phyloP scores from a whole-genome alignment of 2,888 invertebrate genomes.

The Mayetiola destructor region DNA sequence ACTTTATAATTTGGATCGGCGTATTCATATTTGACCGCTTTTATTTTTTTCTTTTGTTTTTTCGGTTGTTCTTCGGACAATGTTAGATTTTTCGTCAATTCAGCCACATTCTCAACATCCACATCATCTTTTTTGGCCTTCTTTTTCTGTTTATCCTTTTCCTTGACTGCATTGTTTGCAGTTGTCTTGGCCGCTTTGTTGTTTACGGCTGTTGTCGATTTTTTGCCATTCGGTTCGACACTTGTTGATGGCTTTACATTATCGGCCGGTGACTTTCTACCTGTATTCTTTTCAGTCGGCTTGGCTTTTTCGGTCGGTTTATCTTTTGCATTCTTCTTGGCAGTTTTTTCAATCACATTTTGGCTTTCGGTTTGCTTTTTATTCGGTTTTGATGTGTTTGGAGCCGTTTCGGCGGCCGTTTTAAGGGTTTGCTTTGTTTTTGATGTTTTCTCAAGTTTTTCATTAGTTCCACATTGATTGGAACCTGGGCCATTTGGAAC shows the following conservation, averaged over 20 bases:
- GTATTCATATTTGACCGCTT: constrained; percentile 17
- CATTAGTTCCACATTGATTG: background rate
- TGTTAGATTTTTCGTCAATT: constrained; percentile 14
- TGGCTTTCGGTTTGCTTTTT: background rate
- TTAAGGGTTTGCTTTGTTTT: background rate
- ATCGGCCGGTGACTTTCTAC: constrained; percentile 15
- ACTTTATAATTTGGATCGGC: constrained; percentile 18
- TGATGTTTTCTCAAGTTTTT: background rate
- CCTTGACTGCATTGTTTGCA: constrained; percentile 12
- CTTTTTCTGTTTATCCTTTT: constrained; percentile 20
- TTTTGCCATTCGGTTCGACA: constrained; percentile 26
- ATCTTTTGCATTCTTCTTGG: constrained; percentile 1
- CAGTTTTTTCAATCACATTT: background rate
- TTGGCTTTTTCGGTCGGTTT: background rate
- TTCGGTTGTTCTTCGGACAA: constrained; percentile 16
- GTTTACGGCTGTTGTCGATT: constrained; percentile 22
- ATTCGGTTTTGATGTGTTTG: background rate
- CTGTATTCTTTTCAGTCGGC: background rate
- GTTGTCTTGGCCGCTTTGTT: background rate
- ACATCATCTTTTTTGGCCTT: constrained; percentile 16
- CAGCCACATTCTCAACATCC: constrained; percentile 19
- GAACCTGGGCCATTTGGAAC: background rate
- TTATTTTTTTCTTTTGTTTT: constrained; percentile 18
- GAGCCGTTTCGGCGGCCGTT: background rate
- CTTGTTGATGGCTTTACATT: constrained; percentile 25